These are phyloP conservation scores for Copidosoma aretas DNA, from an alignment of 2,888 invertebrate genomes.

Conservation along the genomic window DNA sequence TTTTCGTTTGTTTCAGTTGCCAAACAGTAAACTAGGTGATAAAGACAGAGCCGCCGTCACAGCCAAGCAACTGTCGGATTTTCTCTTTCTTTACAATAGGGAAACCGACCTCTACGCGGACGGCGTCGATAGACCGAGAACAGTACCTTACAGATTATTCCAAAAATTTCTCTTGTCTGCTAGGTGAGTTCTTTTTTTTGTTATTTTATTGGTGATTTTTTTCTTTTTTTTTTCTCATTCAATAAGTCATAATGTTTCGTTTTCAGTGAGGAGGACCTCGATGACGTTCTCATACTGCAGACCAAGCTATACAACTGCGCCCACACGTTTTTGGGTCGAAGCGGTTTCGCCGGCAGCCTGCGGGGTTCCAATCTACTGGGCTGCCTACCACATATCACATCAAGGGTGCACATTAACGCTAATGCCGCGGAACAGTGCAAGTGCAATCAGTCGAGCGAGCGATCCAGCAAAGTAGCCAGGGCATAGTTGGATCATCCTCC, in stretches of 20 bases:
- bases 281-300: slow-evolving; percentile 72
- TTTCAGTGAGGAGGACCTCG: slow-evolving; percentile 74
- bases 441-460: slow-evolving; percentile 55
- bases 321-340: slow-evolving; percentile 69
- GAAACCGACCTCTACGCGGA: slow-evolving; percentile 82
- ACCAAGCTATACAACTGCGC: slow-evolving; percentile 69
- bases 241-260: neutral
- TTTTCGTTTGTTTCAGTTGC: slow-evolving; percentile 65
- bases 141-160: slow-evolving; percentile 66
- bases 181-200: slow-evolving; percentile 59
- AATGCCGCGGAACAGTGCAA: slow-evolving; percentile 58
- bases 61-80: slow-evolving; percentile 84
- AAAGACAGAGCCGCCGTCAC: slow-evolving; percentile 85
- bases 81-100: slow-evolving; percentile 81
- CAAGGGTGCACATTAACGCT: slow-evolving; percentile 59
- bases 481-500: slow-evolving; percentile 50
- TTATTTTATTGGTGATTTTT: neutral
- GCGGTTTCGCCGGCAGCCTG: slow-evolving; percentile 61
- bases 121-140: slow-evolving; percentile 71
- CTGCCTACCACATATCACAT: slow-evolving; percentile 60
- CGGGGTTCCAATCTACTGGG: slow-evolving; percentile 59
- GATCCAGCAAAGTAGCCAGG: slow-evolving; percentile 54
- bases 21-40: slow-evolving; percentile 74
- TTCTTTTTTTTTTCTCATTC: neutral
- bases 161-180: slow-evolving; percentile 70